Evolutionary conservation across 2,888 invertebrate genomes (phyloP), one percentile per base, ranked within the genome.

Genomic region (Folsomia candida): DNA sequence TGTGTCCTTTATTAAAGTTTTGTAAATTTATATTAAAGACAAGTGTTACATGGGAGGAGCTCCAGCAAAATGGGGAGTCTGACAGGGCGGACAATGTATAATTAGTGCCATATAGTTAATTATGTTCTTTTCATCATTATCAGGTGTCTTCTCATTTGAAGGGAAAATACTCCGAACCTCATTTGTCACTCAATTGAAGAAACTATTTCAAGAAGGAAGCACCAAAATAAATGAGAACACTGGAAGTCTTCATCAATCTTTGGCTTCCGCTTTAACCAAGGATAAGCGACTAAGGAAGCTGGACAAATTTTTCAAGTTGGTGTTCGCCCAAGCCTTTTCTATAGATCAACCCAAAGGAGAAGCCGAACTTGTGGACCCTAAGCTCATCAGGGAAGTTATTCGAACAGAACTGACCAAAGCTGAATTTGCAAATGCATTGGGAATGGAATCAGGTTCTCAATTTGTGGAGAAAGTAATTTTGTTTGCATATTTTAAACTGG

Each of bases 341-440:
- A 85, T 85, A 58, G 80, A 82, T 60, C 83, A 85, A 76, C 83
- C 83, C 1, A 82, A 82, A 71, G 82, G 83, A 14, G 83, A 84
- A 77, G 81, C 84, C 18, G 76, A 84, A 27, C 80, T 81, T 68
- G 81, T 84, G 54, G 85, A 84, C 77, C 81, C 83, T 1, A 80
- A 81, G 69, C 81, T 83, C 2, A 84, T 85, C 11, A 83, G 83
- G 78, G 85, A 86, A 78, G 83, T 86, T 2, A 82, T 86, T 51
- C 81, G 85, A 66, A 86, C 85, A 22, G 86, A 87, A 80, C 80
- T 88, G 51, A 87, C 87, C 0, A 81, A 84, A 51, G 80, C 78
- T 20, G 89, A 89, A 81, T 88, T 89, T 83, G 87, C 88, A 0
- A 87, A 87, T 72, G 86, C 87, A 1, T 81, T 89, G 68, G 86